Evolutionary conservation across 2,888 invertebrate species (phyloP).

Genomic region (Lysandra bellargus): DNA sequence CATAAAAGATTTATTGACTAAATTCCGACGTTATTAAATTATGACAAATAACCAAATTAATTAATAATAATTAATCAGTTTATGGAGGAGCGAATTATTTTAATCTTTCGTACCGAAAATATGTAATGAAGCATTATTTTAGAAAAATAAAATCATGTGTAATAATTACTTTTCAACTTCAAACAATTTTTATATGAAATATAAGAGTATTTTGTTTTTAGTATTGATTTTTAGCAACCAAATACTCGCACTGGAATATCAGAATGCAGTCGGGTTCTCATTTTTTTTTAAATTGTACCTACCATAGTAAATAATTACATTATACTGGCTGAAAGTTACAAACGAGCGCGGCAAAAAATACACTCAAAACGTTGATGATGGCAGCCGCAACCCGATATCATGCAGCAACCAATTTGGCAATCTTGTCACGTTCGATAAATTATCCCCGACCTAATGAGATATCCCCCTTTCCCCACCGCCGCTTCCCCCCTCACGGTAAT

Average conservation of each 20-base stretch:
- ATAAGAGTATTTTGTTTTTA: too few species aligned
- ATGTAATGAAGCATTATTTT: neutral
- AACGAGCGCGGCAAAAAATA: neutral
- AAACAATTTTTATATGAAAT: too few species aligned
- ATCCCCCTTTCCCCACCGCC: slow-evolving; percentile 36
- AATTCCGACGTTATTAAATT: neutral
- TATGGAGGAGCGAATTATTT: neutral
- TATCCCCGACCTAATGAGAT: slow-evolving; percentile 40
- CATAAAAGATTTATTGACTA: neutral
- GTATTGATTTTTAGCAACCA: too few species aligned
- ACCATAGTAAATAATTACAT: too few species aligned
- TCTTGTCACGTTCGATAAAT: slow-evolving; percentile 39
- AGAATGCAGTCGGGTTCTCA: too few species aligned
- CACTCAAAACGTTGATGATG: neutral
- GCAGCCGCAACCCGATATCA: slow-evolving; percentile 30
- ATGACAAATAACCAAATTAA: neutral
- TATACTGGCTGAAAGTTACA: neutral
- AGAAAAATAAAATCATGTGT: neutral
- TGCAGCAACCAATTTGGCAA: slow-evolving; percentile 33
- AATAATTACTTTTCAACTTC: neutral
- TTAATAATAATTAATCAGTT: neutral
- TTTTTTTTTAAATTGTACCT: too few species aligned
- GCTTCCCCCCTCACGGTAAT: slow-evolving; percentile 35
- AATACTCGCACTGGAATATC: too few species aligned
- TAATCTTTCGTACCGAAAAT: neutral